These are phyloP conservation scores for Pollimyrus isidori DNA, from an alignment of 2,113 vertebrate species.

Conservation along the genomic window DNA sequence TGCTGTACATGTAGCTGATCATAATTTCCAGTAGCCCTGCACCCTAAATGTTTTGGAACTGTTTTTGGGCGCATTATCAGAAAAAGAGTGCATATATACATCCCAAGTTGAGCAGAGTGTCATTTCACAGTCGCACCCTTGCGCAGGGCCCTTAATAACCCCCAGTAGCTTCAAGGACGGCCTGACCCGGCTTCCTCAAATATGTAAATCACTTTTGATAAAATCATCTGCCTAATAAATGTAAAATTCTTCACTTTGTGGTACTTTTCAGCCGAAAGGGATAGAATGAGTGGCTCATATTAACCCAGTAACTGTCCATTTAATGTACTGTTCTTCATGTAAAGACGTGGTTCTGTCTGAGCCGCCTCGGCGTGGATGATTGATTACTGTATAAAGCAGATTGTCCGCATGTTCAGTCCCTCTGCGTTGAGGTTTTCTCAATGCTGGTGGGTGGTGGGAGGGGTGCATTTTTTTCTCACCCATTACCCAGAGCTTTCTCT, in stretches of 20 bases:
- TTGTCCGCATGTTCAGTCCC: not conserved
- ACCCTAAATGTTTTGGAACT: not conserved
- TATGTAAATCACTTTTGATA: not conserved
- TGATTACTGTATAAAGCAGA: not conserved
- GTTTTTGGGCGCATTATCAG: not conserved
- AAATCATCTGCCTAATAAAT: not conserved
- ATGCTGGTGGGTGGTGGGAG: not conserved
- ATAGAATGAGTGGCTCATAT: not conserved
- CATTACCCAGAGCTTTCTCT: not conserved
- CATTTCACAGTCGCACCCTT: not conserved
- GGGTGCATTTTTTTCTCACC: not conserved
- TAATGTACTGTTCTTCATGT: not conserved
- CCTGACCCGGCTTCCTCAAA: not conserved
- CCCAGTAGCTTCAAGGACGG: not conserved
- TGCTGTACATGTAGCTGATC: not conserved
- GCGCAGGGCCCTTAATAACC: not conserved
- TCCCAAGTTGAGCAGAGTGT: not conserved
- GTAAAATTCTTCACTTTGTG: not conserved
- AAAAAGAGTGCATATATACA: not conserved
- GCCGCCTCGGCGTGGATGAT: not conserved
- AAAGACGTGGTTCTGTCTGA: not conserved
- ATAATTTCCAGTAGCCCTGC: not conserved
- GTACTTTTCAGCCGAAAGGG: not conserved
- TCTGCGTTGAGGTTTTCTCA: not conserved
- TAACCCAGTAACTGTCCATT: not conserved